These are phyloP conservation scores for Himalopsyche kuldschensis DNA, from an alignment of 2,888 invertebrate genomes.

Conservation along the genomic window DNA sequence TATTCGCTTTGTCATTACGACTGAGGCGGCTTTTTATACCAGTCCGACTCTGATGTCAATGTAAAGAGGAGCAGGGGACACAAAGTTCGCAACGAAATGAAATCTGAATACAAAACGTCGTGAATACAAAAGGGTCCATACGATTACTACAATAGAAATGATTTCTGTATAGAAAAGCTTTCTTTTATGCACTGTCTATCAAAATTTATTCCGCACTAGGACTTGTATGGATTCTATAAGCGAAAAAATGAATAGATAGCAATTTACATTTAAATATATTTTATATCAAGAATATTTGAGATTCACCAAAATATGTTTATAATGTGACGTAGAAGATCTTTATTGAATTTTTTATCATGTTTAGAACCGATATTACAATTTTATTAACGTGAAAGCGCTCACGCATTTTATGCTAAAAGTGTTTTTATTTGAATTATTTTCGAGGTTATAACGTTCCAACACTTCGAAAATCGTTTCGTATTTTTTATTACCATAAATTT, in stretches of 20 bases:
- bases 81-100: constrained; percentile 10
- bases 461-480: background rate
- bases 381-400: background rate
- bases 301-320: background rate
- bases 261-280: background rate
- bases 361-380: background rate
- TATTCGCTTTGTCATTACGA: background rate
- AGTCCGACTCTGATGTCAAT: background rate
- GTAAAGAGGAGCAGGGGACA: background rate
- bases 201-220: constrained; percentile 10
- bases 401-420: background rate
- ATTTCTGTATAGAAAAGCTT: constrained; percentile 13
- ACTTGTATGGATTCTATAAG: background rate
- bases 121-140: constrained; percentile 7
- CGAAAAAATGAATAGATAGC: background rate
- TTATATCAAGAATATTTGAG: background rate
- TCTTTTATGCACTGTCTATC: constrained; percentile 1
- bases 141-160: constrained; percentile 16
- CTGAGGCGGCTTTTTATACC: background rate
- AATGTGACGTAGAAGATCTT: background rate
- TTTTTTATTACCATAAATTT: background rate
- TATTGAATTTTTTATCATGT: background rate
- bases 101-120: constrained; percentile 19
- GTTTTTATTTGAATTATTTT: background rate
- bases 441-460: background rate